Evolutionary conservation across 1,140 invertebrate species (phyloP).

Genomic region (Anthonomus grandis): DNA sequence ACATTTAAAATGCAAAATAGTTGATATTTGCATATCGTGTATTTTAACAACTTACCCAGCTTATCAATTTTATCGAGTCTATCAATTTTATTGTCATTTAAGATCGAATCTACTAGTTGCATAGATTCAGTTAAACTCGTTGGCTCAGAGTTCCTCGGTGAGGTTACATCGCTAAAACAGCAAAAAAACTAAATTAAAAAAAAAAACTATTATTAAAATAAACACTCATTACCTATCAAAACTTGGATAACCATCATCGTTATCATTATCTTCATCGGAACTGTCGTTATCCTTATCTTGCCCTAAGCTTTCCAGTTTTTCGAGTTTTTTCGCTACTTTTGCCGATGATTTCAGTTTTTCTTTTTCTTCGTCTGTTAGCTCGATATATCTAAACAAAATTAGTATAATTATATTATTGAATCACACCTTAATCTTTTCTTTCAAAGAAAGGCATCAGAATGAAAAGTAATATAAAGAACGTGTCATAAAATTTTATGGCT

Average conservation of each 20-base stretch:
- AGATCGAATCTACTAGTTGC: constrained; percentile 83
- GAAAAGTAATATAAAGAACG: too few species aligned
- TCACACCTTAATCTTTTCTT: not conserved
- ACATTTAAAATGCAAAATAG: too few species aligned
- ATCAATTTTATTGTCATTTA: constrained; percentile 80
- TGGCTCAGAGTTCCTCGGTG: constrained; percentile 72
- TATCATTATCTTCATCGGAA: constrained; percentile 57
- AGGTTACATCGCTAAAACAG: constrained; percentile 55
- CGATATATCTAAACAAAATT: constrained; percentile 65
- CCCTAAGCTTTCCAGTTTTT: constrained; percentile 76
- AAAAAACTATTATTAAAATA: constrained; percentile 4
- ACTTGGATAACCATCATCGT: constrained; percentile 72
- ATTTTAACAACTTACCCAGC: constrained; percentile 49
- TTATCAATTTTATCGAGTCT: constrained; percentile 83
- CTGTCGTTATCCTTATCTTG: constrained; percentile 56
- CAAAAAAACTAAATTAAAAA: not conserved
- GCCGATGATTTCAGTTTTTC: constrained; percentile 88
- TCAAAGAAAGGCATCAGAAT: too few species aligned
- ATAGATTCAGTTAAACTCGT: constrained; percentile 87
- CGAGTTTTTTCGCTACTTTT: constrained; percentile 89
- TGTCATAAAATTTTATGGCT: too few species aligned
- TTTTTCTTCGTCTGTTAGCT: constrained; percentile 90
- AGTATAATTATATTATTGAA: constrained; percentile 7
- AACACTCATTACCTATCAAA: constrained; percentile 53
- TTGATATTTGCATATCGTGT: too few species aligned